Percentiles rank a stretch among this genome's conserved stretches.
Conservation (phyloP, 2,888 invertebrate species). For the Hirudinaria manillensis region DNA sequence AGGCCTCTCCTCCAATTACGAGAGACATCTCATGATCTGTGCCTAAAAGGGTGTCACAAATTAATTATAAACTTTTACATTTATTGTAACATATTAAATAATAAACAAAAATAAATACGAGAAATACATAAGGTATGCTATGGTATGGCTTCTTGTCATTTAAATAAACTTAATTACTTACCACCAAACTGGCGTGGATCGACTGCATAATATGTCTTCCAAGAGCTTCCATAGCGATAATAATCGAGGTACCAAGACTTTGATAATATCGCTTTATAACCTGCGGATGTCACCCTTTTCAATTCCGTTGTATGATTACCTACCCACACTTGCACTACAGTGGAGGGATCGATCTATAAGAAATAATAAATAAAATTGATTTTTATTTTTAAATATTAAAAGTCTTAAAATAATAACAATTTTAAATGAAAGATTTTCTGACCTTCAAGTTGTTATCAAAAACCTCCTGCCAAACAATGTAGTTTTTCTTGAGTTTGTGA, state of each 20-base stretch:
- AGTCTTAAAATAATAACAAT: background rate
- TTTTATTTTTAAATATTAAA: background rate
- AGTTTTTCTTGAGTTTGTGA: slow-evolving; percentile 38
- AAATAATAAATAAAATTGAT: background rate
- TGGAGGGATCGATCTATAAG: slow-evolving; percentile 19
- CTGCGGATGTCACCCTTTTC: slow-evolving; percentile 61
- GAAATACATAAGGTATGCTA: too few relatives aligned
- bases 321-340: slow-evolving; percentile 69
- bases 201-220: slow-evolving; percentile 52
- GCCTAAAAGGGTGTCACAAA: slow-evolving; percentile 41
- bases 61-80: background rate
- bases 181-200: slow-evolving; percentile 55
- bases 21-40: slow-evolving; percentile 59
- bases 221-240: slow-evolving; percentile 58
- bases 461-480: slow-evolving; percentile 55
- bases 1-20: slow-evolving; percentile 82
- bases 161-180: too few relatives aligned
- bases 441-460: slow-evolving; percentile 45
- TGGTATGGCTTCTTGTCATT: too few relatives aligned
- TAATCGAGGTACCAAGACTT: slow-evolving; percentile 82
- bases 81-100: slow-evolving; percentile 42
- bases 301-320: slow-evolving; percentile 49
- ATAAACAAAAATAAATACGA: too few relatives aligned
- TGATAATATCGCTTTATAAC: slow-evolving; percentile 66
- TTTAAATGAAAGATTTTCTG: too few relatives aligned